A percentile compares a stretch with the other conserved stretches of the same genome.
Evolutionary conservation across 1,140 invertebrate genomes (phyloP).

Genomic region (Bombus confusus): DNA sequence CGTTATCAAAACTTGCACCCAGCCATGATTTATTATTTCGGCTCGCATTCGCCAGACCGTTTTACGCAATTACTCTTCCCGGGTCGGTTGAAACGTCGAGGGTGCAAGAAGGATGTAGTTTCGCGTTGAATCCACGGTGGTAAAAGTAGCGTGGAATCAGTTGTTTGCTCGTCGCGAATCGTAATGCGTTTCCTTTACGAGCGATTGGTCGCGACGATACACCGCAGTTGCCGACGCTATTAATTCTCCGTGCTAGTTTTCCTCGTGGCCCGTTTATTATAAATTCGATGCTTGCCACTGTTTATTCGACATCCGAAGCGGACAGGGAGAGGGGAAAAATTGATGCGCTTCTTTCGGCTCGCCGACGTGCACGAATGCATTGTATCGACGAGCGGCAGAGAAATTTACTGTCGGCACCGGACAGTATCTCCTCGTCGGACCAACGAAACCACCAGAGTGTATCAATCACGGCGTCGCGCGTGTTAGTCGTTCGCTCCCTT

Average conservation of each 20-base stretch:
- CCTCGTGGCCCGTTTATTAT: constrained; percentile 21
- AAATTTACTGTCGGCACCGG: constrained; percentile 47
- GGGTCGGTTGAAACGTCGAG: not conserved
- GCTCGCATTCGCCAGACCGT: constrained; percentile 48
- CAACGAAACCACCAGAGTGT: constrained; percentile 50
- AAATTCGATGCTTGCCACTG: not conserved
- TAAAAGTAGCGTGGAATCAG: not conserved
- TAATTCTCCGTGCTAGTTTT: constrained; percentile 5
- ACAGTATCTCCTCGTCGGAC: constrained; percentile 32
- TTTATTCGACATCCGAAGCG: not conserved
- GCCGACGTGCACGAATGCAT: not conserved
- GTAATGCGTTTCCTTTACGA: constrained; percentile 28
- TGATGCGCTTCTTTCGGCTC: not conserved
- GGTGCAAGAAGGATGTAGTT: not conserved
- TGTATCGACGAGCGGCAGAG: not conserved
- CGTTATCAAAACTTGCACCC: constrained; percentile 58
- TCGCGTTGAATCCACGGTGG: not conserved
- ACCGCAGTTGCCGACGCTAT: not conserved
- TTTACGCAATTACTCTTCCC: constrained; percentile 43
- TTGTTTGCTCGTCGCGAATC: constrained; percentile 19
- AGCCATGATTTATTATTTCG: constrained; percentile 61
- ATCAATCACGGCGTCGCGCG: constrained; percentile 55
- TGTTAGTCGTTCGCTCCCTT: not conserved
- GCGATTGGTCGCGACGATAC: constrained; percentile 8
- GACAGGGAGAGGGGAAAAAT: not conserved